Evolutionary conservation across 2,888 invertebrate genomes (phyloP).

Genomic region (Eupithecia tripunctaria): DNA sequence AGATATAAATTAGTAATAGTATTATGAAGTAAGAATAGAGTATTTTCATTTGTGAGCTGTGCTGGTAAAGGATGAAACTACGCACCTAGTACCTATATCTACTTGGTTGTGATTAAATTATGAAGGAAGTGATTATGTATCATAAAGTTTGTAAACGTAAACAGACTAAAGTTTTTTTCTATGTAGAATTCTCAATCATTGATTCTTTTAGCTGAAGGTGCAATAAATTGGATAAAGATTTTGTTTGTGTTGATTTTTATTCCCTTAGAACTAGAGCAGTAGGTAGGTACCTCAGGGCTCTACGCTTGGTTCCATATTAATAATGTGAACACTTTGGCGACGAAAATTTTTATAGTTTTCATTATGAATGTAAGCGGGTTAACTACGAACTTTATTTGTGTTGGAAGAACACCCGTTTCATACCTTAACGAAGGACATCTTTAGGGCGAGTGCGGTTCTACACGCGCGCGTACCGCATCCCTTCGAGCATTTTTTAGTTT

Average conservation of each 20-base stretch:
- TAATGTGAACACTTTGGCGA: background rate
- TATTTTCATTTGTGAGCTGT: background rate
- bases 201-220: too few species aligned
- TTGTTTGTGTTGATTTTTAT: background rate
- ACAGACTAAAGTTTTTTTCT: background rate
- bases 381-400: too few species aligned
- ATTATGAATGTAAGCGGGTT: too few species aligned
- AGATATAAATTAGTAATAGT: too few species aligned
- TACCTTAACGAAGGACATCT: too few species aligned
- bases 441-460: too few species aligned
- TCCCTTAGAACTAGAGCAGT: background rate
- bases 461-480: too few species aligned
- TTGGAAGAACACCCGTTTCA: too few species aligned
- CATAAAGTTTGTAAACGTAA: background rate
- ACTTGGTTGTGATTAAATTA: slow-evolving; percentile 3
- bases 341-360: background rate
- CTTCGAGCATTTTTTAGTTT: too few species aligned
- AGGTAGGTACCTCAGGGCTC: slow-evolving; percentile 5
- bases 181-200: background rate
- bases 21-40: background rate
- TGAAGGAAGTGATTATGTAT: background rate
- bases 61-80: background rate
- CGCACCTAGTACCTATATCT: background rate
- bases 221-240: background rate
- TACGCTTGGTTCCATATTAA: background rate